These are phyloP conservation scores for Ciconia stormi DNA, from an alignment of 2,113 vertebrate genomes.

Conservation along the genomic window DNA sequence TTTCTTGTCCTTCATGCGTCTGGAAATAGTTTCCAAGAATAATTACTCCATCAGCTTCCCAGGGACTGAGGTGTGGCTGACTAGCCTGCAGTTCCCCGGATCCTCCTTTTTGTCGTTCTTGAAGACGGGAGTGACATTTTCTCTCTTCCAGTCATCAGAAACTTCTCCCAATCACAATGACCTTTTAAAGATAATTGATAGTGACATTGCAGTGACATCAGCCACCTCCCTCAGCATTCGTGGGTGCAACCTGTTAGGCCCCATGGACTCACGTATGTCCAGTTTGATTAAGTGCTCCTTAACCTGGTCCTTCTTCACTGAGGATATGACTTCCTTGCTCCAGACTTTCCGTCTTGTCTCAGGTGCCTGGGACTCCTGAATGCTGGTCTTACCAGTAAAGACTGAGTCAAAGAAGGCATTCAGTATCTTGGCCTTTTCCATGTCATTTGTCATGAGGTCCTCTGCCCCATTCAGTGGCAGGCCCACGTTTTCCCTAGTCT, in stretches of 20 bases:
- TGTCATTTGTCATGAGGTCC: neutral
- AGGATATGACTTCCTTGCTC: neutral
- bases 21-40: neutral
- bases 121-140: neutral
- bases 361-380: neutral
- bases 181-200: neutral
- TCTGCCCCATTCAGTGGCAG: neutral
- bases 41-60: neutral
- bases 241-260: neutral
- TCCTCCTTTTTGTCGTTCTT: neutral
- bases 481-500: neutral
- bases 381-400: neutral
- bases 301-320: neutral
- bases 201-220: neutral
- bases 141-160: neutral
- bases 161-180: neutral
- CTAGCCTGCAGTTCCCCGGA: neutral
- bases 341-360: neutral
- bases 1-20: neutral
- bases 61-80: neutral
- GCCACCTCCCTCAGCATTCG: neutral
- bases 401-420: neutral
- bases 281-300: neutral
- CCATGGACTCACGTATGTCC: neutral
- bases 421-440: neutral